These are phyloP conservation scores for Meriones unguiculatus DNA, from an alignment of 2,113 vertebrate species.

Conservation along the genomic window DNA sequence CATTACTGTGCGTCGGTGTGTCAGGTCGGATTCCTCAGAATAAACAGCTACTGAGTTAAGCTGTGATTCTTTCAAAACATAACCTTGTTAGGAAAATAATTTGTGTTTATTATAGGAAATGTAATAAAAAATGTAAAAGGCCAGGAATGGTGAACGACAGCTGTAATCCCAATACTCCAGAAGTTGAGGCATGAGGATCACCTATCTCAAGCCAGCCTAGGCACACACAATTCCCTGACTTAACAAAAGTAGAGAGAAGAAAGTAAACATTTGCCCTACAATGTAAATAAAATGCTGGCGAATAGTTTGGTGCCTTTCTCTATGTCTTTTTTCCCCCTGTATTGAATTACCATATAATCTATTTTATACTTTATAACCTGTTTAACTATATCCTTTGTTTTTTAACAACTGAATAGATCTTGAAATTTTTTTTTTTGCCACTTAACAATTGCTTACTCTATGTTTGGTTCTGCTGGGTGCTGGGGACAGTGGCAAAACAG, in stretches of 20 bases:
- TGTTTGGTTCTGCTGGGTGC: background rate
- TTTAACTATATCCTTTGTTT: slow-evolving; percentile 22
- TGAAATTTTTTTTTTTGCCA: background rate
- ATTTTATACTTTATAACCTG: background rate
- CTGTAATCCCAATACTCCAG: background rate
- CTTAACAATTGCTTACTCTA: background rate
- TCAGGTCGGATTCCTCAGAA: slow-evolving; percentile 2
- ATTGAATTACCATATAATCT: background rate
- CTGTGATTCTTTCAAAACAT: slow-evolving; percentile 41
- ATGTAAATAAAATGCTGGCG: background rate
- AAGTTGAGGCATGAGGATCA: background rate
- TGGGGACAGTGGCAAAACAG: background rate
- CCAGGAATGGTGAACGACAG: background rate
- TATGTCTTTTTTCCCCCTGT: background rate
- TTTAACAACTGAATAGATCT: background rate
- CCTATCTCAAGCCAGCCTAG: background rate
- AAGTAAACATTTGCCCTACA: background rate
- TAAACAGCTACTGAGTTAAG: slow-evolving; percentile 9
- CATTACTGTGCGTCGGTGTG: background rate
- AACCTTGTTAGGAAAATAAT: slow-evolving; percentile 32
- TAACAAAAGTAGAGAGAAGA: slow-evolving; percentile 27
- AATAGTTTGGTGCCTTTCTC: background rate
- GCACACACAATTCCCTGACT: background rate
- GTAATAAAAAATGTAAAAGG: background rate
- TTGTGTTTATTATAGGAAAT: slow-evolving; percentile 37